Percentiles rank a stretch among this genome's conserved stretches.
Evolutionary conservation across 2,113 vertebrate species (phyloP).

Genomic region (Oceanodroma tethys): DNA sequence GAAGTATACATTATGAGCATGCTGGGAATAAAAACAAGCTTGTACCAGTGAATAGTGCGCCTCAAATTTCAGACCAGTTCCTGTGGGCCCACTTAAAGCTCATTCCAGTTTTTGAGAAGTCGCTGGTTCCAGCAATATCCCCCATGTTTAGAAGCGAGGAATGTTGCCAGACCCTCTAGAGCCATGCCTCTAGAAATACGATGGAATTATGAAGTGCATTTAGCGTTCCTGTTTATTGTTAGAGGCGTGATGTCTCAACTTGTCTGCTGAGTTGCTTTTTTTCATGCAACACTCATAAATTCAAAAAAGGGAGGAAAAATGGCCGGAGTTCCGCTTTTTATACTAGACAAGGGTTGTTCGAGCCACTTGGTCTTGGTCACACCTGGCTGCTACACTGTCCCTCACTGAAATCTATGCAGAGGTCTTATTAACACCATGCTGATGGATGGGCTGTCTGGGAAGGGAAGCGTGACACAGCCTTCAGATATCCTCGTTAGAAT

Average conservation of each 20-base stretch:
- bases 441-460: background rate
- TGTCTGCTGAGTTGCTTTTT: background rate
- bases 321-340: background rate
- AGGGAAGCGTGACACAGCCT: background rate
- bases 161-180: background rate
- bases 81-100: conserved; percentile 16
- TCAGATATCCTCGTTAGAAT: background rate
- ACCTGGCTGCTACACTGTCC: background rate
- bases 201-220: conserved; percentile 2
- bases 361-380: background rate
- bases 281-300: background rate
- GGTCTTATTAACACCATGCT: background rate
- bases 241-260: background rate
- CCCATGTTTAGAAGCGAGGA: background rate
- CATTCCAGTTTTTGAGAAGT: background rate
- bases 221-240: conserved; percentile 21
- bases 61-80: conserved; percentile 32
- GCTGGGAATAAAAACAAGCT: conserved; percentile 5
- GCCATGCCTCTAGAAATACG: background rate
- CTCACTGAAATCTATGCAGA: background rate
- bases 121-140: background rate
- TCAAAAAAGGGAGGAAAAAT: background rate
- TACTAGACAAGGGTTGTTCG: background rate
- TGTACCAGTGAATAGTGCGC: background rate
- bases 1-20: background rate